A percentile compares a stretch with the other conserved stretches of the same genome.
Evolutionary conservation across 2,113 vertebrate species (phyloP).

Genomic region (Neomonachus schauinslandi): DNA sequence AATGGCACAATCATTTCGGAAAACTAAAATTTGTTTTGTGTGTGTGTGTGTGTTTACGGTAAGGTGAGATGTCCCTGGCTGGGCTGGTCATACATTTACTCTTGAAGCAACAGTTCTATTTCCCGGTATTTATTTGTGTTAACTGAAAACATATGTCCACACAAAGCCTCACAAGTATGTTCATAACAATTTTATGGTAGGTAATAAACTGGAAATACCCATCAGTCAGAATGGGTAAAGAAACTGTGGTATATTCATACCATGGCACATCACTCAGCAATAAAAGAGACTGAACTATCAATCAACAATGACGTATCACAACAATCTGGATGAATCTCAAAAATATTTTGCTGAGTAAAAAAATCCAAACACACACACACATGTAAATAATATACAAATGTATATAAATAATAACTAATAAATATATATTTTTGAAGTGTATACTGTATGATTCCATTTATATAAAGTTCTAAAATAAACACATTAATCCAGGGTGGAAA

Average conservation of each 20-base stretch:
- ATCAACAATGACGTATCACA: background rate
- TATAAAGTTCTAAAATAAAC: background rate
- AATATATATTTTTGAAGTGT: background rate
- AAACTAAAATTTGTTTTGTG: background rate
- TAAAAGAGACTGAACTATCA: background rate
- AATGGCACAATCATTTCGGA: background rate
- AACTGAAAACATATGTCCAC: background rate
- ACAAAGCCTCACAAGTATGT: background rate
- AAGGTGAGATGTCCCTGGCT: background rate
- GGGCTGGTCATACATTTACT: background rate
- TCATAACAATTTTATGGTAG: background rate
- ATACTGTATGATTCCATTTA: background rate
- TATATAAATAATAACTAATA: background rate
- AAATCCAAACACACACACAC: background rate
- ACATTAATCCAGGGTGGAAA: background rate
- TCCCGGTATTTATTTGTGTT: background rate
- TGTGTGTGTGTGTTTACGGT: background rate
- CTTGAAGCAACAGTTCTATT: background rate
- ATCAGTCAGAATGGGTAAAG: background rate
- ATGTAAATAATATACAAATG: background rate
- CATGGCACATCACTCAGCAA: background rate
- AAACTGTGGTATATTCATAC: background rate
- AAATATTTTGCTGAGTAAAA: background rate
- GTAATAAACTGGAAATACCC: background rate
- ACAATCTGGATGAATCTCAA: background rate